These are phyloP conservation scores for Gyrodactylus bullatarudis DNA, from an alignment of 1,140 invertebrate genomes.

Conservation along the genomic window DNA sequence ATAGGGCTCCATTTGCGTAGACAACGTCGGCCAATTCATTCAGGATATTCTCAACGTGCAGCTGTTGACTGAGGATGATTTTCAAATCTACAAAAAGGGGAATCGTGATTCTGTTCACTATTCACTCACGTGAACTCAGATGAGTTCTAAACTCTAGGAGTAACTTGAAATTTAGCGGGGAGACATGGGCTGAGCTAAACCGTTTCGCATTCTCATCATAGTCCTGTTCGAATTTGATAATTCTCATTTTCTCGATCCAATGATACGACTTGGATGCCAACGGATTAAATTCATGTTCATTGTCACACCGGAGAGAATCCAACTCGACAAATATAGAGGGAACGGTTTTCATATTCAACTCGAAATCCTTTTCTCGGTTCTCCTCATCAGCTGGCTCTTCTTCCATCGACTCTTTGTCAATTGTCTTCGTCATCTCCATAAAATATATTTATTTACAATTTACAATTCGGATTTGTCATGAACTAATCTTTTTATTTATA, in stretches of 20 bases:
- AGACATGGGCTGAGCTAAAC: background rate
- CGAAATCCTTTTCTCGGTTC: too few species aligned
- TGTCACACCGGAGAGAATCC: background rate
- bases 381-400: too few species aligned
- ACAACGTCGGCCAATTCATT: background rate
- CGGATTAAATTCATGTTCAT: background rate
- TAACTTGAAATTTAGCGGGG: background rate
- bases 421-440: too few species aligned
- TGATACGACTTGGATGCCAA: background rate
- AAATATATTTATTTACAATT: too few species aligned
- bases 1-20: background rate
- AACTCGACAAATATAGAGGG: background rate
- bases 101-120: too few species aligned
- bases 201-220: background rate
- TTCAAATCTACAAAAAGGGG: background rate
- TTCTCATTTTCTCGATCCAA: background rate
- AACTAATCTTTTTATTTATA: too few species aligned
- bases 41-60: background rate
- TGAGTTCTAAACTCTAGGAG: background rate
- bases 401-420: too few species aligned
- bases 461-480: too few species aligned
- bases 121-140: background rate
- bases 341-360: too few species aligned
- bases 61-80: background rate
- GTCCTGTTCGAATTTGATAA: constrained; percentile 1